These are phyloP conservation scores for Chaetorhynchus papuensis DNA, from an alignment of 2,113 vertebrate species.

Conservation along the genomic window DNA sequence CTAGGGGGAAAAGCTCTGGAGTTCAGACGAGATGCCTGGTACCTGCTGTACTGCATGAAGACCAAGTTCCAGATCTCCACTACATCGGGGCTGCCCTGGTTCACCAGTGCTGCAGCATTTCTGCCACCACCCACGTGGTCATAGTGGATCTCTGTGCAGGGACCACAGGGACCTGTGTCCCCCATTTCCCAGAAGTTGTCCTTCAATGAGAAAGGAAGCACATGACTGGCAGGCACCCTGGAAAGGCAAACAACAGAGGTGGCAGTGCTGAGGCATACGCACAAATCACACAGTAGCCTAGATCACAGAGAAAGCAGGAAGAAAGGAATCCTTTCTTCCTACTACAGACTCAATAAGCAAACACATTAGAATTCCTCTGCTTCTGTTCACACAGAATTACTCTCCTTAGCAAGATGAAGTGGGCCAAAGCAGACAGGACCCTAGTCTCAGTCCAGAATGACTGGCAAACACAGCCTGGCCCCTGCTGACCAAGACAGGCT, in stretches of 20 bases:
- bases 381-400: background rate
- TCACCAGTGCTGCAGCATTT: slow-evolving; percentile 75
- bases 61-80: slow-evolving; percentile 98
- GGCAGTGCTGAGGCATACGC: background rate
- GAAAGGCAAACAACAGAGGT: background rate
- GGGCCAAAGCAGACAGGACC: background rate
- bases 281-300: background rate
- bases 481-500: background rate
- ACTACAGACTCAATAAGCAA: background rate
- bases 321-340: background rate
- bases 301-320: background rate
- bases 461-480: background rate
- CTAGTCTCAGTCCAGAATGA: background rate
- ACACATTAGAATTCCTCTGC: background rate
- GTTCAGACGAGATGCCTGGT: background rate
- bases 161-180: slow-evolving; percentile 88
- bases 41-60: slow-evolving; percentile 95
- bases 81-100: slow-evolving; percentile 78
- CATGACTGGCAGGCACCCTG: slow-evolving; percentile 73
- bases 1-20: background rate
- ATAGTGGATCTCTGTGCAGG: slow-evolving; percentile 95
- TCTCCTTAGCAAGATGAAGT: background rate
- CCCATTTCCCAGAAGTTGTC: slow-evolving; percentile 99
- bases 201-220: slow-evolving; percentile 84
- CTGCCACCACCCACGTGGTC: slow-evolving; percentile 81